phyloP scores from a whole-genome alignment of 2,888 invertebrate genomes.

The Pristionchus exspectatus region DNA sequence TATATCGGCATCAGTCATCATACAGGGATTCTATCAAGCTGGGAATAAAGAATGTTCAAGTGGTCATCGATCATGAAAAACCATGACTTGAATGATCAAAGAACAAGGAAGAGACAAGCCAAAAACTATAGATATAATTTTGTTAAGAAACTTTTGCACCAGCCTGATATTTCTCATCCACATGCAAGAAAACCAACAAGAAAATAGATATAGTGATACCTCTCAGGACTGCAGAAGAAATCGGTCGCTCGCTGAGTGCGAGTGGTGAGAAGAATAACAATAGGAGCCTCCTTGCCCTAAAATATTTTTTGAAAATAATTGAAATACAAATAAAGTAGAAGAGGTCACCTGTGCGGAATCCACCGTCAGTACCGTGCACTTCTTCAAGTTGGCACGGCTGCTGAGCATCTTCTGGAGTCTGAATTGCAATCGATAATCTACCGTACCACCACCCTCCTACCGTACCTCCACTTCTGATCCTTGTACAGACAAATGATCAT shows the following conservation, averaged over 20 bases:
- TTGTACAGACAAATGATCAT: constrained; percentile 25
- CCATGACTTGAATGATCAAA: no score
- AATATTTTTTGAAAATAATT: not conserved
- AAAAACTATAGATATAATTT: no score
- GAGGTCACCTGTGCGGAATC: not conserved
- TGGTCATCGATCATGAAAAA: no score
- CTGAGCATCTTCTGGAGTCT: not conserved
- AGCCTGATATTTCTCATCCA: no score
- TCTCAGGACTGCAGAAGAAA: not conserved
- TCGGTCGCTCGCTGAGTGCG: not conserved
- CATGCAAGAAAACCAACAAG: not conserved
- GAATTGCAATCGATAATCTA: not conserved
- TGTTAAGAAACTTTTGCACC: no score
- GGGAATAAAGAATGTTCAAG: no score
- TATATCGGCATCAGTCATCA: no score
- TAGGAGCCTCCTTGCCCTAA: not conserved
- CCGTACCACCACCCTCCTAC: not conserved
- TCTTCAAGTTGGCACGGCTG: not conserved
- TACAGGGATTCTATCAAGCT: no score
- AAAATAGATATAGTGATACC: not conserved
- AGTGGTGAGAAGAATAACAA: not conserved
- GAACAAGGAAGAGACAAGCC: no score
- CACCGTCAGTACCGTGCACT: constrained; percentile 16
- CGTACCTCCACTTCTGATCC: constrained; percentile 7
- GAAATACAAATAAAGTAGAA: not conserved